Conservation (phyloP, 1,140 invertebrate species). For the Drosophila ohnishii region DNA sequence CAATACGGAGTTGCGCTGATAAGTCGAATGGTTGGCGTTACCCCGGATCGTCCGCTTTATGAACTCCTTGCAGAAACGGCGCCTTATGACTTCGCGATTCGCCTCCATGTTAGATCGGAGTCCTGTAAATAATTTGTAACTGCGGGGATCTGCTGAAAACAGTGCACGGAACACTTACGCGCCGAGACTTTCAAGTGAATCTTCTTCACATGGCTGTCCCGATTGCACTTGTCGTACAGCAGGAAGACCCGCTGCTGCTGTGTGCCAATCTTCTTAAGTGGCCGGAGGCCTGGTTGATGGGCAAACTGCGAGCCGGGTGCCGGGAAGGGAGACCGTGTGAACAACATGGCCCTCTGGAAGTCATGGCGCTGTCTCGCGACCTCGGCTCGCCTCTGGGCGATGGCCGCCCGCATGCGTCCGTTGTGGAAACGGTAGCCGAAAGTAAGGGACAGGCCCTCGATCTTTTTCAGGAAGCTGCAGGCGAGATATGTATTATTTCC, state of each 20-base stretch:
- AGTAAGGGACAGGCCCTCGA: slow-evolving; percentile 19
- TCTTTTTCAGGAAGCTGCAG: not conserved
- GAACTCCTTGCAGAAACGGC: slow-evolving; percentile 1
- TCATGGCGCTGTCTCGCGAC: not conserved
- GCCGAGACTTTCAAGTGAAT: not conserved
- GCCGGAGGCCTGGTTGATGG: fast-evolving
- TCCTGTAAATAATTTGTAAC: not conserved
- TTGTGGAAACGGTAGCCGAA: slow-evolving; percentile 42
- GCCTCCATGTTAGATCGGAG: slow-evolving; percentile 3
- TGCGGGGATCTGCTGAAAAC: too few species aligned
- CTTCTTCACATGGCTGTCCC: not conserved
- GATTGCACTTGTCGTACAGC: slow-evolving; percentile 1
- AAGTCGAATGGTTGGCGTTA: not conserved
- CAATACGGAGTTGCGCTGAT: not conserved
- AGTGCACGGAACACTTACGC: not conserved
- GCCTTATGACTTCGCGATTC: not conserved
- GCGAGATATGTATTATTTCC: not conserved
- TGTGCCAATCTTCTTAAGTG: not conserved
- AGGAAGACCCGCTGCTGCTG: slow-evolving; percentile 6
- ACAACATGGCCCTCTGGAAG: not conserved
- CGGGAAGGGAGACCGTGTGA: slow-evolving; percentile 1
- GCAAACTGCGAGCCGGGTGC: not conserved
- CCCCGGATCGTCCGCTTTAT: not conserved
- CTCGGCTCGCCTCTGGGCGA: slow-evolving; percentile 6
- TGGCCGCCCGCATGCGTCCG: slow-evolving; percentile 20